These are phyloP conservation scores for Tichodroma muraria DNA, from an alignment of 2,113 vertebrate species.

Conservation along the genomic window DNA sequence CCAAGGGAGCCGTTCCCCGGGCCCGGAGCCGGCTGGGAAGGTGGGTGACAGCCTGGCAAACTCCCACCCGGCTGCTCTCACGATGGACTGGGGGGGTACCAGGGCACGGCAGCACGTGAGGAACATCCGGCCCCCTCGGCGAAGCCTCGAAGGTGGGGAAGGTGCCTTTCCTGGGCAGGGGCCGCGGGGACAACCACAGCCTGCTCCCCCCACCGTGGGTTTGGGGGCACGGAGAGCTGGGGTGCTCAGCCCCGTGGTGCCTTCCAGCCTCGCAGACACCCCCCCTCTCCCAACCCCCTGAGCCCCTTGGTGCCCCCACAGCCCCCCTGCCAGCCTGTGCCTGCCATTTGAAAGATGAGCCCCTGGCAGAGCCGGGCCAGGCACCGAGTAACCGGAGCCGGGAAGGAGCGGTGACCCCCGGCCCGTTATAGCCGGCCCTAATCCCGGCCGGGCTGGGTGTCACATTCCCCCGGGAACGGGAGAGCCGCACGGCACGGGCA, in stretches of 20 bases:
- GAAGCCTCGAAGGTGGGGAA: background rate
- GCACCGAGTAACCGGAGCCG: background rate
- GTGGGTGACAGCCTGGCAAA: background rate
- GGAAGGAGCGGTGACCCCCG: background rate
- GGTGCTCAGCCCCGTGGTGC: background rate
- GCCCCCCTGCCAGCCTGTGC: background rate
- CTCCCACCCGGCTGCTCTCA: background rate
- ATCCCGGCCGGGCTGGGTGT: background rate
- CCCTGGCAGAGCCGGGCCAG: background rate
- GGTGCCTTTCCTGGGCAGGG: background rate
- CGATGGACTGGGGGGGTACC: background rate
- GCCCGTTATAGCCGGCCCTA: background rate
- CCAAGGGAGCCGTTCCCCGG: background rate
- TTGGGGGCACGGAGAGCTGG: fast-evolving
- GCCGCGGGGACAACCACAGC: fast-evolving
- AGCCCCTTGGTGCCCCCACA: background rate
- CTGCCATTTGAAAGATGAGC: slow-evolving; percentile 2
- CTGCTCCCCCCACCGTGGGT: fast-evolving
- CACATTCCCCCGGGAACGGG: background rate
- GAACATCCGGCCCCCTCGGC: fast-evolving
- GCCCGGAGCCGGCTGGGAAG: background rate
- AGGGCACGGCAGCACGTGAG: fast-evolving
- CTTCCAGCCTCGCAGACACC: background rate
- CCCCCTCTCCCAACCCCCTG: background rate
- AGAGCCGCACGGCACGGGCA: fast-evolving